Evolutionary conservation across 2,888 invertebrate species (phyloP), one percentile per base, ranked within the genome.

Genomic region (Prenolepis imparis): DNA sequence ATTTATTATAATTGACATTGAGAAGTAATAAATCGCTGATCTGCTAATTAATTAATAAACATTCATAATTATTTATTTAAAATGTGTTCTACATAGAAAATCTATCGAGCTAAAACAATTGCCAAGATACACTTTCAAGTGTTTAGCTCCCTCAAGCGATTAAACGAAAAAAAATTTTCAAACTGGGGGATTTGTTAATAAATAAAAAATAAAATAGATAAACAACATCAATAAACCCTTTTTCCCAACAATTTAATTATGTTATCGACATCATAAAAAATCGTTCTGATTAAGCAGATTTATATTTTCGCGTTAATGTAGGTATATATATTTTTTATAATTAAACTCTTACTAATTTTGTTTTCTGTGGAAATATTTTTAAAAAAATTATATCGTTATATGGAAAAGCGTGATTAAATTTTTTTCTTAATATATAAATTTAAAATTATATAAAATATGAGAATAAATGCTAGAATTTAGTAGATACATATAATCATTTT

Each of bases 11-110:
- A 68, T 11, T 12, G 6, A n/a, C 4, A 11, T 3, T 59, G 9
- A 73, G 15, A 2, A 24, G 4, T n/a, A 15, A 15, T 55, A 36
- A 55, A 70, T 55, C 5, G 11, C 1, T 55, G 39, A 57, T 24
- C 18, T 36, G n/a, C 15, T 21, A 28, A 59, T 44, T 44, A 48
- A 36, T 63, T 48, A 1, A 18, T n/a, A 39, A 72, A 12, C 2
- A 24, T 28, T 28, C 8, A 28, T n/a, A 52, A 75, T 66, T 64
- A 55, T 64, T 75, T 75, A 52, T 77, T 9, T 36, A 55, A 55
- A 5, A 39, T 48, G 48, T 63, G 32, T 12, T 5, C 12, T 1
- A 3, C 12, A 21, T 0, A 12, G 8, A n/a, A 11, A 61, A 32
- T 61, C 28, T 4, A 0, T 32, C 8, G 2, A 44, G 4, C 5